These are phyloP conservation scores for Nemapogon koenigi DNA, from an alignment of 2,888 invertebrate species.

Conservation along the genomic window DNA sequence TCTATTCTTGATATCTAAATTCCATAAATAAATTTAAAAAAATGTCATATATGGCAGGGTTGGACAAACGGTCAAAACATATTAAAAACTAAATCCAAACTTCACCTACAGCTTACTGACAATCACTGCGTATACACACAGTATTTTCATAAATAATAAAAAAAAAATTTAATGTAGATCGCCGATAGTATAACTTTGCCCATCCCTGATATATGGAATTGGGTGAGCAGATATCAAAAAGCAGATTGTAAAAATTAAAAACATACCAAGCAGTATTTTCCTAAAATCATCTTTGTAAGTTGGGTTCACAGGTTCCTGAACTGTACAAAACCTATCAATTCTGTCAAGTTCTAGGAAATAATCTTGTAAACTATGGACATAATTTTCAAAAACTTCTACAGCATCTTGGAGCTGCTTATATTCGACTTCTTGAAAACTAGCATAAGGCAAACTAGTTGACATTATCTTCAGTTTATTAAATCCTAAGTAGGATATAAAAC, in stretches of 20 bases:
- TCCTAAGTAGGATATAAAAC: conserved; percentile 30
- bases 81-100: too few relatives aligned
- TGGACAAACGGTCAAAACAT: too few relatives aligned
- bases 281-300: conserved; percentile 45
- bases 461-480: conserved; percentile 28
- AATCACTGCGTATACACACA: too few relatives aligned
- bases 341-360: conserved; percentile 41
- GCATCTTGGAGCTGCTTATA: conserved; percentile 32
- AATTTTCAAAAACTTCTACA: conserved; percentile 23
- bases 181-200: too few relatives aligned
- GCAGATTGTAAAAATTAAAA: conserved; percentile 7
- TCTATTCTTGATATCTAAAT: too few relatives aligned
- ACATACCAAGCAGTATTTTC: conserved; percentile 39
- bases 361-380: conserved; percentile 26
- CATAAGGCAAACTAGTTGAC: conserved; percentile 30
- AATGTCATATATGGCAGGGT: too few relatives aligned
- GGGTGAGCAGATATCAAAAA: too few relatives aligned
- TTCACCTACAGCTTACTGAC: too few relatives aligned
- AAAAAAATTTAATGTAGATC: too few relatives aligned
- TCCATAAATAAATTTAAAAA: too few relatives aligned
- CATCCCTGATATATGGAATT: too few relatives aligned
- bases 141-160: too few relatives aligned
- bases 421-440: conserved; percentile 28
- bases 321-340: conserved; percentile 31
- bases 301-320: conserved; percentile 40